A percentile compares a stretch with the other conserved stretches of the same genome.
These are phyloP conservation scores for Sorex fumeus DNA, from an alignment of 2,113 vertebrate genomes.

Conservation along the genomic window DNA sequence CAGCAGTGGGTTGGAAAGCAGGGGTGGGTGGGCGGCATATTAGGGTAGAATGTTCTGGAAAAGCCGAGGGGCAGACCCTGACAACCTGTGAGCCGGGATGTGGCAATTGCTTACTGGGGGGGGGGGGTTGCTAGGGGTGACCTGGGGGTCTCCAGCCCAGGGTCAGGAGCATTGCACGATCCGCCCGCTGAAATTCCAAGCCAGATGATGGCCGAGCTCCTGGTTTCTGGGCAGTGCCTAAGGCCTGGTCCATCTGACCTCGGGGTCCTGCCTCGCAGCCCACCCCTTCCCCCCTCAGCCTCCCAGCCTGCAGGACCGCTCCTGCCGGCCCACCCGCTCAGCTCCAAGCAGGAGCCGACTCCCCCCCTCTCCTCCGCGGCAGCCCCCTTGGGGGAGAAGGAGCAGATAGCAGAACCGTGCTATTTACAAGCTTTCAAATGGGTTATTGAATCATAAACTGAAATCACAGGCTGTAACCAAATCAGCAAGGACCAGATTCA, in stretches of 20 bases:
- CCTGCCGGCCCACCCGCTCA: no score
- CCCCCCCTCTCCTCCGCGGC: not conserved
- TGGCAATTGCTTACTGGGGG: no score
- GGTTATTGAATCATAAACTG: conserved; percentile 83
- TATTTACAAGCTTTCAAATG: conserved; percentile 80
- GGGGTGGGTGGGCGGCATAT: no score
- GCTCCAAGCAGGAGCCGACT: rapidly evolving
- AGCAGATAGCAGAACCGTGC: conserved; percentile 66
- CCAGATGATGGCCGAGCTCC: rapidly evolving
- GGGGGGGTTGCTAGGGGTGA: not conserved
- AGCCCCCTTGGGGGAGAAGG: conserved; percentile 46
- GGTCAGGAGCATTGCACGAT: rapidly evolving
- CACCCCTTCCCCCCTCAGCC: rapidly evolving
- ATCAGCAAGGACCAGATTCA: conserved; percentile 72
- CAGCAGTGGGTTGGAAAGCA: not conserved
- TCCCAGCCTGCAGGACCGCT: not conserved
- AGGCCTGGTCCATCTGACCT: not conserved
- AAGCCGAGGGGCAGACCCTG: no score
- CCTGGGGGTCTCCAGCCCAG: not conserved
- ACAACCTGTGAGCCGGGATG: no score
- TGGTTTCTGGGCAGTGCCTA: no score
- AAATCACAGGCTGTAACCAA: conserved; percentile 73
- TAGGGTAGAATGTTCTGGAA: no score
- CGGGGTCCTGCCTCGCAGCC: not conserved
- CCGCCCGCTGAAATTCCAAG: rapidly evolving